phyloP scores from a whole-genome alignment of 2,113 vertebrate species.

The Lycaon pictus region DNA sequence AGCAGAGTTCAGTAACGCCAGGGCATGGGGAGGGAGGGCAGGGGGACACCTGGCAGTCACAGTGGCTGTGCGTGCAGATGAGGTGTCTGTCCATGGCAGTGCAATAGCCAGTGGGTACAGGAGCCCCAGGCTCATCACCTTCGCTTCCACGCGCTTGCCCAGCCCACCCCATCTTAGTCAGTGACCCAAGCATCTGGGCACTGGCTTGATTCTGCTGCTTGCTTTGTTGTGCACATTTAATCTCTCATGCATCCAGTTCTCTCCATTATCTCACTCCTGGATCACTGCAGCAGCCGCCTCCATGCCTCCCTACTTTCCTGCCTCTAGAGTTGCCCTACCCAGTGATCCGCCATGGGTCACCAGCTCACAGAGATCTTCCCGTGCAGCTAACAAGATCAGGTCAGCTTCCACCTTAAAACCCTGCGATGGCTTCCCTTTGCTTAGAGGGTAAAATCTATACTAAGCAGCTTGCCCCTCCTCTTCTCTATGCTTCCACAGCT shows the following conservation, averaged over 20 bases:
- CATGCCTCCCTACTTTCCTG: neutral
- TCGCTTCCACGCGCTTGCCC: neutral
- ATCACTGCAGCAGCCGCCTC: neutral
- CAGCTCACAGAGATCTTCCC: neutral
- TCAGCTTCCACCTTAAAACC: neutral
- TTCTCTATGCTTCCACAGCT: neutral
- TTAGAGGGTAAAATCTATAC: neutral
- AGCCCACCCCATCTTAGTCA: neutral
- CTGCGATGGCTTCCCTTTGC: neutral
- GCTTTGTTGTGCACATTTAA: neutral
- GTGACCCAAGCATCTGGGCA: neutral
- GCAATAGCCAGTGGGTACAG: rapidly evolving
- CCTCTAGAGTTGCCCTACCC: neutral
- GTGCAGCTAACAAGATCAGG: neutral
- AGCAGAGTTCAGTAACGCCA: neutral
- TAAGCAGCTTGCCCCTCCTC: neutral
- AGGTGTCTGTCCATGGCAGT: neutral
- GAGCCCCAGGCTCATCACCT: neutral
- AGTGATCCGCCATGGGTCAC: neutral
- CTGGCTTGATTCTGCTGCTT: neutral
- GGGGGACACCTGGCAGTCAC: neutral
- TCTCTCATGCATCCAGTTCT: neutral
- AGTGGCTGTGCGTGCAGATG: rapidly evolving
- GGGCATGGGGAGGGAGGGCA: neutral
- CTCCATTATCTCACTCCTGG: neutral